Base-by-base conservation (phyloP, 2,113 vertebrate genomes). In the Madoqua kirkii region DNA sequence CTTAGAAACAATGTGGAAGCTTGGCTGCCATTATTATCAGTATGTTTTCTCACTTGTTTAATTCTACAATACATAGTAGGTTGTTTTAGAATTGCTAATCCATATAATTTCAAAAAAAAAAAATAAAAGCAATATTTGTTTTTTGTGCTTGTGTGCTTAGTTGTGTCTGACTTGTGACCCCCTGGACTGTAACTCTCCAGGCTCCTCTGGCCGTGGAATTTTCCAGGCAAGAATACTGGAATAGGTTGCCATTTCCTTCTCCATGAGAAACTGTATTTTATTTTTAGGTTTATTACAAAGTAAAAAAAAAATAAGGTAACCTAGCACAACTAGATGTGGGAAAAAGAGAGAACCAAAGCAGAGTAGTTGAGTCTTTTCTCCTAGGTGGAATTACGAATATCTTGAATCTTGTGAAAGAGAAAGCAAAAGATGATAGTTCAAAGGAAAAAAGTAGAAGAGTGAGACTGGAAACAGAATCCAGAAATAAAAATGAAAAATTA, bases 241-340 rank as follows among this genome's bases (percentile, higher is more conserved):
- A 43, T 43, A 27, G 23, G 71, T 76, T 76, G 40, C 40, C 71
- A 76, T 43, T 43, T 43, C 23, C 23, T 27, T 76, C 71, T 43
- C 23, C 71, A 76, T 76, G 40, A 96, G 79, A 91, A 95, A 78
- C n/a, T 29, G 17, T 86, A 83, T 57, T 82, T 95, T 90, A 89
- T 74, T 93, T 95, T 95, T 25, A 64, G 27, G 55, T 64, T 83
- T 91, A 59, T 21, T 43, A 33, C 74, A 81, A 79, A 64, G 64
- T 25, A 87, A 93, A 54, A 21, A 21, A 50, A 55, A 83, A 55
- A 25, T 3, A 83, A 83, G 81, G 7, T 83, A 55, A 27, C 81
- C 55, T 48, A 78, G 17, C 36, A 55, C 48, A 79, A 31, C 13
- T 87, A 54, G 27, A 45, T 87, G 21, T 87, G 23, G 36, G 21